These are phyloP conservation scores for Gymnocheta viridis DNA, from an alignment of 2,888 invertebrate species.

Conservation along the genomic window DNA sequence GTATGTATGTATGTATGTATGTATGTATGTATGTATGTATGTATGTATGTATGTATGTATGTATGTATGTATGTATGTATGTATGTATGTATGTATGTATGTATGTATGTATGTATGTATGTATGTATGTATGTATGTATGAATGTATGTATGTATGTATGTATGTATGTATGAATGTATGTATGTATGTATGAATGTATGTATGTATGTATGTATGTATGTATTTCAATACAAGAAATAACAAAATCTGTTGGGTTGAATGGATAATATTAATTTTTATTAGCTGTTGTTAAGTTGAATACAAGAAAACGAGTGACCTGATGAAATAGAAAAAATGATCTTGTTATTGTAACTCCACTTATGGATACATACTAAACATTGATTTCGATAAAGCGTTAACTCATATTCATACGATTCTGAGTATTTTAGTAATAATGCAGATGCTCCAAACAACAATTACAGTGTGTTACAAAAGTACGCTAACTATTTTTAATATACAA, in stretches of 20 bases:
- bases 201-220: neutral
- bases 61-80: neutral
- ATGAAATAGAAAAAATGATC: too few species aligned
- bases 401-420: too few species aligned
- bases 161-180: neutral
- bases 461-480: too few species aligned
- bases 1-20: neutral
- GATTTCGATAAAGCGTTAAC: too few species aligned
- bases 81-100: conserved; percentile 7
- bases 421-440: too few species aligned
- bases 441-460: too few species aligned
- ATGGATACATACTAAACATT: too few species aligned
- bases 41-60: neutral
- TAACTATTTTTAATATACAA: too few species aligned
- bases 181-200: neutral
- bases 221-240: neutral
- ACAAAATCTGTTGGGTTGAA: neutral
- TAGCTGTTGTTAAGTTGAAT: too few species aligned
- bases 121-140: neutral
- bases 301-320: too few species aligned
- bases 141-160: neutral
- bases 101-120: neutral
- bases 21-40: neutral
- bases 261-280: too few species aligned
- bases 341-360: too few species aligned